Conservation (phyloP, 2,888 invertebrate genomes). For the Harpalus rubripes region DNA sequence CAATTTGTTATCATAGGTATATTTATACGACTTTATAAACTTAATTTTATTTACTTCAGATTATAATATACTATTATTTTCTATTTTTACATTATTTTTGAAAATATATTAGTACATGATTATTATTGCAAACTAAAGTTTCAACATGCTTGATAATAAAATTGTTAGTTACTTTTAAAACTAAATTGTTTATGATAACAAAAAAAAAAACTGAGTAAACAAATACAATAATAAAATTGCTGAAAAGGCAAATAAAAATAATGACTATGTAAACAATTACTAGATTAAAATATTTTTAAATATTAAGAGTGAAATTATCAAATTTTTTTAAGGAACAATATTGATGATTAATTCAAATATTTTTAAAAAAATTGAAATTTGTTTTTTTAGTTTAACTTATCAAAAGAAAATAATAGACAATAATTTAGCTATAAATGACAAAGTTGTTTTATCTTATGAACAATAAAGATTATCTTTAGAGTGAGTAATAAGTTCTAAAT, state of each 20-base stretch:
- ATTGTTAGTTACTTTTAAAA: not conserved
- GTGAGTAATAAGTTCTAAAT: not conserved
- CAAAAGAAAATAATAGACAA: slow-evolving; percentile 5
- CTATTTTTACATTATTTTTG: too few relatives aligned
- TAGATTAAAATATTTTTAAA: not conserved
- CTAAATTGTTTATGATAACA: not conserved
- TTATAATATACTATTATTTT: too few relatives aligned
- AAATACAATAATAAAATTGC: not conserved
- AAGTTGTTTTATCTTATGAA: not conserved
- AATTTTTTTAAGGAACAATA: not conserved
- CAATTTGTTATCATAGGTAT: too few relatives aligned
- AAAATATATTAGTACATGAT: too few relatives aligned
- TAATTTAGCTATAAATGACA: not conserved
- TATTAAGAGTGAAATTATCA: not conserved
- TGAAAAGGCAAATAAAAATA: not conserved
- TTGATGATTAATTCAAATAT: not conserved
- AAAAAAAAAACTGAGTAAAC: not conserved
- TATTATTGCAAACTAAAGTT: not conserved
- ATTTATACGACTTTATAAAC: too few relatives aligned
- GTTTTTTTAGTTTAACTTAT: not conserved
- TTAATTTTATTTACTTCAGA: too few relatives aligned
- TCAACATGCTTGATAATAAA: not conserved
- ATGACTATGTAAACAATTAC: not conserved
- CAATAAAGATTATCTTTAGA: slow-evolving; percentile 1
- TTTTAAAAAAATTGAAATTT: not conserved